Base-by-base conservation (phyloP, 2,797 vertebrate genomes). In the Carapus acus region DNA sequence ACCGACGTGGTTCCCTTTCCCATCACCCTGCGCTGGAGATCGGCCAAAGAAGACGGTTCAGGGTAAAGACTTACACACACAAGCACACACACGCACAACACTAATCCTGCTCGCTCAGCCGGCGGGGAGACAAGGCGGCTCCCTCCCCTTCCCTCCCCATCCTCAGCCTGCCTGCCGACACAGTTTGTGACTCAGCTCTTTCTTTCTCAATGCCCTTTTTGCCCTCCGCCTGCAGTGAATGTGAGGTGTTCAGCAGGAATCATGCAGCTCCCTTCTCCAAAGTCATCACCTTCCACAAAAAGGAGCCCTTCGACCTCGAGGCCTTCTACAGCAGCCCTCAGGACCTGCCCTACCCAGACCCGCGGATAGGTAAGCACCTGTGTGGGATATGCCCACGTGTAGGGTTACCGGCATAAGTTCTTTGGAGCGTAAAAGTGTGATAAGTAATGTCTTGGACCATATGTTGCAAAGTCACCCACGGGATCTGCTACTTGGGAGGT, bases 261-360 rank as follows among this genome's bases (percentile, higher is more conserved):
- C 95, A 99, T 8, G 74, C 93, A 56, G 91, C 94, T 62, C 96
- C 96, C 0, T 99, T 97, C 80, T 97, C 95, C 64, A 98, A 97
- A 88, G 93, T 98, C 34, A 92, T 99, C 73, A 96, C 94, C 0
- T 99, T 99, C 84, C 96, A 97, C 85, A 93, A 96, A 70, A 97
- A 93, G 83, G 96, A 97, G 27, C 90, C 94, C 17, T 98, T 99
- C 54, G 91, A 90, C 62, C 88, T 99, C 36, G 94, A 99, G 76
- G 96, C 94, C 0, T 96, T 93, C 70, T 99, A 99, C 74, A 94
- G 86, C 54, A 87, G 51, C 64, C 91, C 92, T 48, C 92, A 93
- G 74, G 95, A 97, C 44, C 77, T 99, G 54, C 94, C 94, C 7
- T 97, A 94, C 70, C 91, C 94, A 16, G 93, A 98, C 65, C 86